Evolutionary conservation across 2,113 vertebrate species (phyloP).

Genomic region (Acrocephalus arundinaceus): DNA sequence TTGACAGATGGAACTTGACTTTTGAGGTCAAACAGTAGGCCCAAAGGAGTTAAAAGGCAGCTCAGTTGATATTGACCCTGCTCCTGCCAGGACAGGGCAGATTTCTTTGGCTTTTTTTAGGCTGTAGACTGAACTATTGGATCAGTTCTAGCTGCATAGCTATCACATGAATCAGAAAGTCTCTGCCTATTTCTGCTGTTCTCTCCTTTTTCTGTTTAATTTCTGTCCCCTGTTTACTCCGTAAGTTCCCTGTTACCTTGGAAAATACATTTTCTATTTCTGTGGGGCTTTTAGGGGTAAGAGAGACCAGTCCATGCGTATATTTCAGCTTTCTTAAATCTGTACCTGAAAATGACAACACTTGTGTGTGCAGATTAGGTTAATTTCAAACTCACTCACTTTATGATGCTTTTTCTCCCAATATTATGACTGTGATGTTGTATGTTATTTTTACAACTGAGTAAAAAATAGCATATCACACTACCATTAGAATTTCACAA

Average conservation of each 20-base stretch:
- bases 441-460: neutral
- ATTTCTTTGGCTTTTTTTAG: neutral
- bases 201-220: neutral
- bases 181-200: neutral
- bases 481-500: neutral
- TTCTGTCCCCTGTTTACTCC: neutral
- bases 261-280: neutral
- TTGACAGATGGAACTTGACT: neutral
- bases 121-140: neutral
- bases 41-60: neutral
- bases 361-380: neutral
- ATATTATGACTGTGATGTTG: neutral
- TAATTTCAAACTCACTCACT: neutral
- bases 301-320: neutral
- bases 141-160: neutral
- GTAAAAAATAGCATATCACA: neutral
- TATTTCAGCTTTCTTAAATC: neutral
- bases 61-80: neutral
- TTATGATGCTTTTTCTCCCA: neutral
- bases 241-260: neutral
- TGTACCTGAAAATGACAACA: neutral
- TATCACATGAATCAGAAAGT: neutral
- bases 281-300: neutral
- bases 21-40: neutral
- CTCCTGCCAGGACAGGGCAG: neutral